phyloP scores from a whole-genome alignment of 2,888 invertebrate species.

The Ophraella communa region DNA sequence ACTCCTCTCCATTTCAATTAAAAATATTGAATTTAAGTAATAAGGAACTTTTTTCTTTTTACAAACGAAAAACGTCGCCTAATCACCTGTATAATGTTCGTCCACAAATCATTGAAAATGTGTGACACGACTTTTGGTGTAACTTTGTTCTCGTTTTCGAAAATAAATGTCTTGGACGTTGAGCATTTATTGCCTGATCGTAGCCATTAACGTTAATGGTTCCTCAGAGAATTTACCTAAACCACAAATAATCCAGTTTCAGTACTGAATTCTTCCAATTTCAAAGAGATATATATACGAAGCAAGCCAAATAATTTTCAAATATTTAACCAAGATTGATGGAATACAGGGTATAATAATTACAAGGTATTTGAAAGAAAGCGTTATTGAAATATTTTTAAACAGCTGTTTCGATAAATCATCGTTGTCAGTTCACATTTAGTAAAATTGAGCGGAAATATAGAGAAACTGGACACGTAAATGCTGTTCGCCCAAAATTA shows the following conservation, averaged over 20 bases:
- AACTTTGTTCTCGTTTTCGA: slow-evolving; percentile 22
- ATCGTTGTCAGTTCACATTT: too few relatives aligned
- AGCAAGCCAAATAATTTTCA: not conserved
- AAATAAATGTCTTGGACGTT: slow-evolving; percentile 25
- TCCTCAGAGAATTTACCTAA: slow-evolving; percentile 22
- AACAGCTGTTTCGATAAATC: too few relatives aligned
- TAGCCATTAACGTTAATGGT: slow-evolving; percentile 22
- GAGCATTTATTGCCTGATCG: slow-evolving; percentile 24
- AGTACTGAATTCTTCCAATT: slow-evolving; percentile 9
- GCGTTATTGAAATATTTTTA: too few relatives aligned
- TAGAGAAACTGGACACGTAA: too few relatives aligned
- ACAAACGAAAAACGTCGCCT: not conserved
- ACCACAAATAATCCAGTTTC: slow-evolving; percentile 18
- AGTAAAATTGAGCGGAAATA: too few relatives aligned
- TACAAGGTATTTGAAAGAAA: too few relatives aligned
- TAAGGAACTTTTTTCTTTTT: not conserved
- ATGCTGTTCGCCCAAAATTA: too few relatives aligned
- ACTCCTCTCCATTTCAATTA: not conserved
- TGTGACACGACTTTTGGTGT: slow-evolving; percentile 21
- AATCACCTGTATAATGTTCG: slow-evolving; percentile 9
- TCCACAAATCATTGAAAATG: slow-evolving; percentile 18
- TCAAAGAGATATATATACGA: slow-evolving; percentile 3
- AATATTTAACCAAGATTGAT: too few relatives aligned
- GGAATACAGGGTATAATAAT: too few relatives aligned
- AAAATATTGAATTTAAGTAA: not conserved